Conservation (phyloP, 2,888 invertebrate genomes). For the Therioaphis trifolii region DNA sequence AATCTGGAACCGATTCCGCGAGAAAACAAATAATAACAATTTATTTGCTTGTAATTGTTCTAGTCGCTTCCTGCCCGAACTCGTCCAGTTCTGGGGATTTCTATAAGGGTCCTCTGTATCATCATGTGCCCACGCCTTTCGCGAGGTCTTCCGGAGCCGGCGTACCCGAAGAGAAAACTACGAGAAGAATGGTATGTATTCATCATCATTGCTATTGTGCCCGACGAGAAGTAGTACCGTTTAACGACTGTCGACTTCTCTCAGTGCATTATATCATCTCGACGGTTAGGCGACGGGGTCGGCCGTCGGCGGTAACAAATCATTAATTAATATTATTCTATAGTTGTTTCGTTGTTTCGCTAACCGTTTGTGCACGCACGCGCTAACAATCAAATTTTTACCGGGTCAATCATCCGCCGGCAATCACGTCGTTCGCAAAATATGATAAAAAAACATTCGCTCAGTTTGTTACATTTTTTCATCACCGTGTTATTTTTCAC, state of each 20-base stretch:
- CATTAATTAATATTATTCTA: not conserved
- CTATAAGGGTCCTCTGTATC: conserved; percentile 82
- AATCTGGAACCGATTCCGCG: not conserved
- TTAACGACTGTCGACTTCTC: not conserved
- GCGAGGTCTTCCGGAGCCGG: conserved; percentile 63
- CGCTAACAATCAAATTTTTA: conserved; percentile 21
- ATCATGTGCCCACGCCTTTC: conserved; percentile 55
- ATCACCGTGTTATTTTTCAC: not conserved
- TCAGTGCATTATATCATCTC: no score
- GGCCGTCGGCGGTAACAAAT: no score
- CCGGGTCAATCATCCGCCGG: not conserved
- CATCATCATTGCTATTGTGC: not conserved
- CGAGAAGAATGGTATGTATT: conserved; percentile 66
- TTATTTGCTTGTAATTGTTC: conserved; percentile 69
- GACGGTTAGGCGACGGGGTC: no score
- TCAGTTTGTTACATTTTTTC: no score
- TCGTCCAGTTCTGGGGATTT: conserved; percentile 83
- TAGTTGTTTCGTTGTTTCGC: not conserved
- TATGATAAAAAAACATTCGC: not conserved
- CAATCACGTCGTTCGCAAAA: not conserved
- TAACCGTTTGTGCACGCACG: not conserved
- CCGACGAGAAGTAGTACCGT: conserved; percentile 10
- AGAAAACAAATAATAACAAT: conserved; percentile 34
- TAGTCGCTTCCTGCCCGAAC: conserved; percentile 85
- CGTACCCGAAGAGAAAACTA: conserved; percentile 65